Evolutionary conservation across 2,888 invertebrate species (phyloP), one percentile per base, ranked within the genome.

Genomic region (Drosophila sordidapex): DNA sequence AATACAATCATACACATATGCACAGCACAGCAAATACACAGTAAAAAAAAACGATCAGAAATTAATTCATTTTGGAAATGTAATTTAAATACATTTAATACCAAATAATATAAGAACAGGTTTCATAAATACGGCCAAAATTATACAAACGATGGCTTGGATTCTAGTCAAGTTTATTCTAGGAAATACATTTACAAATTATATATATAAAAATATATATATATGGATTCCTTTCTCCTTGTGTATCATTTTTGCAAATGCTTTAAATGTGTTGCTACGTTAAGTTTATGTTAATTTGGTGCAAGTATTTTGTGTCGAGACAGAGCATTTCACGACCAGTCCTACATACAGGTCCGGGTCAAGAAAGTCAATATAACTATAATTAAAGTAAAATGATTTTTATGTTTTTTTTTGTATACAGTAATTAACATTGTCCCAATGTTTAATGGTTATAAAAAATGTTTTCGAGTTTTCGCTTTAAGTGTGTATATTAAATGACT

Each of bases 251-350:
- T 67, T 49, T 48, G 21, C 29, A 2, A 27, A 18, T 31, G 38
- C 3, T 51, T 60, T n/a, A 18, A 15, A 59, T 59, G 35, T 35
- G 29, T 49, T 57, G n/a, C 70, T 18, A 25, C 48, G 40, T 18
- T 31, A 49, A 60, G 54, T 67, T 27, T 49, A 70, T 56, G 40
- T 49, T 62, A 43, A 69, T 70, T 43, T 15, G 36, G 33, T 35
- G 48, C 27, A 35, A 21, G 58, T 52, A 56, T 40, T 62, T 58
- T 25, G 40, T 52, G 36, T 62, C 59, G 43, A 52, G 67, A 53
- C 65, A 64, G 13, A 31, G 35, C 29, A 43, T 59, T 59, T 58
- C 43, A 62, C 35, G 48, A 53, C 48, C 25, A 1, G 58, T n/a
- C 31, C 48, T 63, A 11, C 18, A 46, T 27, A 43, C 8, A 43